Evolutionary conservation across 2,113 vertebrate species (phyloP).

Genomic region (human (Homo sapiens)): GRCh38 chr3:183265501-183266000

Average conservation of each 20-base stretch:
- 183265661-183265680: background rate
- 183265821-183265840: background rate
- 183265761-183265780: background rate
- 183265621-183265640: background rate
- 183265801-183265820: background rate
- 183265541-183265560: background rate
- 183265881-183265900: background rate
- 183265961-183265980: constrained; percentile 30
- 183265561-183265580: background rate
- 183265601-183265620: background rate
- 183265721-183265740: background rate
- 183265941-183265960: background rate
- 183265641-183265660: background rate
- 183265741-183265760: background rate
- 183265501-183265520: background rate
- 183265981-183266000: background rate
- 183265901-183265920: background rate
- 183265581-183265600: background rate
- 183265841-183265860: background rate
- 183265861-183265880: background rate
- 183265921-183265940: background rate
- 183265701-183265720: background rate
- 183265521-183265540: background rate
- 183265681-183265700: background rate
- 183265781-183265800: background rate